Evolutionary conservation across 1,140 invertebrate genomes (phyloP).

Genomic region (Habropoda laboriosa): DNA sequence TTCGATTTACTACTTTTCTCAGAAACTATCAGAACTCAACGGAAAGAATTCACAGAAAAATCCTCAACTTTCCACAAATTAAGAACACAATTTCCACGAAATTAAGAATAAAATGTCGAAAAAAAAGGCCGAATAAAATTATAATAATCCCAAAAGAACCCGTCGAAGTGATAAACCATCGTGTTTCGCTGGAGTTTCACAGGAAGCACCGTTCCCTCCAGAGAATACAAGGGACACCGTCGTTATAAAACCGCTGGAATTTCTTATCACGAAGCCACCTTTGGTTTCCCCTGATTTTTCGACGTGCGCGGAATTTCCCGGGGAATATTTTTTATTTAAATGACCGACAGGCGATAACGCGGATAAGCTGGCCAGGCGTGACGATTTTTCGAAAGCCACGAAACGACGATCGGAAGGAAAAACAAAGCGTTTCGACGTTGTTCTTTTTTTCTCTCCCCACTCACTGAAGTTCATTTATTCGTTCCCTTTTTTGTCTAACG

Average conservation of each 20-base stretch:
- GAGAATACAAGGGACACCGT: neutral
- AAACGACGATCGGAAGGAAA: neutral
- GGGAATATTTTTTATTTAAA: constrained; percentile 30
- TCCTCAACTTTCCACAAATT: too few relatives aligned
- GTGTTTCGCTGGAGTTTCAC: neutral
- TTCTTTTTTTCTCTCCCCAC: neutral
- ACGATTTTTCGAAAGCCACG: constrained; percentile 6
- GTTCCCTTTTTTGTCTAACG: neutral
- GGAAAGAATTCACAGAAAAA: too few relatives aligned
- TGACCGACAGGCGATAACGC: neutral
- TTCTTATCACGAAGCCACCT: constrained; percentile 25
- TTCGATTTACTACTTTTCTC: too few relatives aligned
- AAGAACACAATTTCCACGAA: neutral
- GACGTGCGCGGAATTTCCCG: constrained; percentile 14
- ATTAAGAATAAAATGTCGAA: too few relatives aligned
- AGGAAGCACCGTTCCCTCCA: too few relatives aligned
- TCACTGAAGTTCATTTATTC: neutral
- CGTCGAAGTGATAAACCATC: neutral
- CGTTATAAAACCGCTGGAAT: neutral
- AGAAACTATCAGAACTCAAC: too few relatives aligned
- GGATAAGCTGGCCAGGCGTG: neutral
- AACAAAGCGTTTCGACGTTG: neutral
- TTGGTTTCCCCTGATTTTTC: neutral
- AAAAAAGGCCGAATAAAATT: neutral
- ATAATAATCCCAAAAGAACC: neutral